These are phyloP conservation scores for Cephalopachus bancanus DNA, from an alignment of 2,797 vertebrate genomes.

Conservation along the genomic window DNA sequence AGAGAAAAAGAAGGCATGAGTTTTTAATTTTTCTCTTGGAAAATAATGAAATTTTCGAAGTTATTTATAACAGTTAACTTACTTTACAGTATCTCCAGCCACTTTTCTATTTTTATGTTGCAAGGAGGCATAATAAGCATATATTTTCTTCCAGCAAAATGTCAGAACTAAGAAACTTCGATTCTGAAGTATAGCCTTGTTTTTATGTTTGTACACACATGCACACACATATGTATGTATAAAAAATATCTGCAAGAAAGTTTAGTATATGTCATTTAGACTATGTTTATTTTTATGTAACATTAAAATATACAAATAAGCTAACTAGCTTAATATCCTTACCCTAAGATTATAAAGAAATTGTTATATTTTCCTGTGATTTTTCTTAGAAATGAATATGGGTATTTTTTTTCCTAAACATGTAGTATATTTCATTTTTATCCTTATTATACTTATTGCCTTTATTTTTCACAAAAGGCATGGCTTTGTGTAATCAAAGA, in stretches of 20 bases:
- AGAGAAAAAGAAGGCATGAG: neutral
- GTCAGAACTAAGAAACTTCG: constrained; percentile 1
- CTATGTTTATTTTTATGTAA: constrained; percentile 49
- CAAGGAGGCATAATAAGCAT: neutral
- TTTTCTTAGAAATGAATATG: constrained; percentile 15
- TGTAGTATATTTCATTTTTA: neutral
- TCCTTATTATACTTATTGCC: neutral
- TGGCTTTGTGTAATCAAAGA: constrained; percentile 30
- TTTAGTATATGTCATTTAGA: neutral
- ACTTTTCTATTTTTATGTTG: constrained; percentile 2
- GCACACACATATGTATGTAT: neutral
- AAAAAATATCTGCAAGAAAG: neutral
- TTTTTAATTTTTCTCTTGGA: neutral
- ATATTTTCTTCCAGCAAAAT: constrained; percentile 24
- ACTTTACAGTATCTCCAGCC: neutral
- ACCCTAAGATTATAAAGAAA: neutral
- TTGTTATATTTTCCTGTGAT: neutral
- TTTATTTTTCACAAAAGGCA: constrained; percentile 37
- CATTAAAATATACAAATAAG: neutral
- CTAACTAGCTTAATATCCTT: neutral
- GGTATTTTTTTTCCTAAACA: neutral
- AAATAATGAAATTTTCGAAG: constrained; percentile 50
- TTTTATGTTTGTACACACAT: neutral
- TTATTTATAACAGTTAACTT: constrained; percentile 19
- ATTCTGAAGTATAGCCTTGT: constrained; percentile 16